Conservation (phyloP, 2,797 vertebrate species). For the Limosa lapponica region DNA sequence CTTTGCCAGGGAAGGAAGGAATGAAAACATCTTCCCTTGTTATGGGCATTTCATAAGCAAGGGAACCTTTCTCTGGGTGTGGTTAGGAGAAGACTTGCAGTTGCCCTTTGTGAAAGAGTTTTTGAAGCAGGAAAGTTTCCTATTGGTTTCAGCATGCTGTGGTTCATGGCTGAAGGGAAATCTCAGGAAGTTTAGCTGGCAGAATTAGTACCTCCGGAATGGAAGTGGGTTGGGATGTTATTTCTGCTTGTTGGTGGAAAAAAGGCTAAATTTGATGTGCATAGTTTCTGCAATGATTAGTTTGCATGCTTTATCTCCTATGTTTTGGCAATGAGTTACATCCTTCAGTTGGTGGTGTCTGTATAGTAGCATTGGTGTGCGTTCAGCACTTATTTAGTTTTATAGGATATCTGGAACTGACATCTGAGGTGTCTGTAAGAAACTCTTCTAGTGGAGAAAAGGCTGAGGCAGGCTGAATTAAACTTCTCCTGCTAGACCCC, state of each 20-base stretch:
- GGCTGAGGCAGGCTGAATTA: not conserved
- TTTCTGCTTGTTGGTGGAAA: not conserved
- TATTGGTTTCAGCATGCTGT: not conserved
- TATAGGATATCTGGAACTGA: not conserved
- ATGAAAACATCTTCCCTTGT: not conserved
- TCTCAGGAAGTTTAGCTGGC: not conserved
- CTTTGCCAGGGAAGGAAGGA: slow-evolving; percentile 24
- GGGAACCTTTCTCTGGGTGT: not conserved
- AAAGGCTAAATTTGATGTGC: not conserved
- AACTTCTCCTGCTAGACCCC: not conserved
- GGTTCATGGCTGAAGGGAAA: not conserved
- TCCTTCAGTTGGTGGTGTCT: not conserved
- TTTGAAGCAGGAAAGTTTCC: not conserved
- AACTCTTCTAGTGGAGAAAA: not conserved
- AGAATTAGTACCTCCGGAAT: not conserved
- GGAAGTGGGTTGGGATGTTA: not conserved
- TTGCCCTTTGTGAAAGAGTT: not conserved
- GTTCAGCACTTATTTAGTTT: not conserved
- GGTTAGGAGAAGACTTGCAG: not conserved
- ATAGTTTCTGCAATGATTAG: not conserved
- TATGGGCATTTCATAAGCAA: not conserved
- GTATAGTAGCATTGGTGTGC: not conserved
- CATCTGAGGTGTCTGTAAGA: not conserved
- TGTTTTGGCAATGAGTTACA: not conserved
- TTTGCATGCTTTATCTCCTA: not conserved